These are phyloP conservation scores for Sturnira hondurensis DNA, from an alignment of 2,113 vertebrate genomes.

Conservation along the genomic window DNA sequence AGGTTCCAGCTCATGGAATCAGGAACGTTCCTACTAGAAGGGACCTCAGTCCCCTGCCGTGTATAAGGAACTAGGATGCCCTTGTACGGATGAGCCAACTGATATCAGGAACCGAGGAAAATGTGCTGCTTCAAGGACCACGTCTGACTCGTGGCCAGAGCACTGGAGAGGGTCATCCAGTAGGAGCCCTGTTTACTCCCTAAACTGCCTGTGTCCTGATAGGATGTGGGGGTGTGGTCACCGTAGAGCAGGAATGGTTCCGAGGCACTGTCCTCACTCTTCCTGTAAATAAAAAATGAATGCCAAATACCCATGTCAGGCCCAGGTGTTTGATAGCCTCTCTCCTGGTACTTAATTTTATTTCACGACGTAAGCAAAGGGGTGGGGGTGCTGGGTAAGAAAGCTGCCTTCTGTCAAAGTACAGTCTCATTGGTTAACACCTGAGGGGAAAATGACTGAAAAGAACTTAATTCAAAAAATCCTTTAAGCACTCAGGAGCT, in stretches of 20 bases:
- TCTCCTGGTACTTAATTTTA: slow-evolving; percentile 70
- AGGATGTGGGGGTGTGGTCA: slow-evolving; percentile 21
- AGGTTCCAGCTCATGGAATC: neutral
- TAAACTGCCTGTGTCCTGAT: slow-evolving; percentile 33
- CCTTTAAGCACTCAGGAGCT: slow-evolving; percentile 86
- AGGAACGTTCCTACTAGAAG: neutral
- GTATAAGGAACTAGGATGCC: neutral
- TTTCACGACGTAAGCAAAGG: slow-evolving; percentile 48
- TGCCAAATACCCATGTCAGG: slow-evolving; percentile 45
- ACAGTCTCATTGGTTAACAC: slow-evolving; percentile 68
- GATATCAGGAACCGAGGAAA: slow-evolving; percentile 43
- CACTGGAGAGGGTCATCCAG: neutral
- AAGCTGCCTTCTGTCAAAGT: slow-evolving; percentile 63
- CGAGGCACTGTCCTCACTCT: neutral
- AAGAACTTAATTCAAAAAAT: slow-evolving; percentile 91
- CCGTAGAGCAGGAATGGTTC: slow-evolving; percentile 49
- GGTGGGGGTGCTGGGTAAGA: neutral
- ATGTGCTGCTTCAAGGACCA: neutral
- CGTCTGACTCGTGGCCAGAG: neutral
- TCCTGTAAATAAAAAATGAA: slow-evolving; percentile 72
- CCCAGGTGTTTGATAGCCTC: slow-evolving; percentile 48
- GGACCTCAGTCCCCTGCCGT: neutral
- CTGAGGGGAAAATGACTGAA: slow-evolving; percentile 81
- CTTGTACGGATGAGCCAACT: neutral
- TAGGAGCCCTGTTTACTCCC: neutral